Conservation (phyloP, 1,140 invertebrate species). For the Calephelis nemesis region DNA sequence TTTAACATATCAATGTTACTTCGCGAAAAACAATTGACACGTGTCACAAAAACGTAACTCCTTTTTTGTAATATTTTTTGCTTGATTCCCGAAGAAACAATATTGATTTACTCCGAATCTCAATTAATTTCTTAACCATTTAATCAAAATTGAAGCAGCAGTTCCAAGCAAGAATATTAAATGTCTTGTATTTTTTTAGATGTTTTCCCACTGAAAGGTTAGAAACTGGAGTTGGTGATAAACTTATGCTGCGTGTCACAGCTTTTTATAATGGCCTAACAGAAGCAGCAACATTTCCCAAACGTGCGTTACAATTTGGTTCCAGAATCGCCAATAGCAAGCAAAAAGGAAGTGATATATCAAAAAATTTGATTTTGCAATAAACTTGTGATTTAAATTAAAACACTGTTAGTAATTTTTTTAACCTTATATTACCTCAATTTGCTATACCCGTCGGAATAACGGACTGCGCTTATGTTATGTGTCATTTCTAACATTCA, state of each 20-base stretch:
- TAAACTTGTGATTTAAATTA: not conserved
- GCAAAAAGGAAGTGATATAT: slow-evolving; percentile 91
- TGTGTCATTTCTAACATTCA: too few species aligned
- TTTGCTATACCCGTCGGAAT: too few species aligned
- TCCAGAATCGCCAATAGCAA: slow-evolving; percentile 95
- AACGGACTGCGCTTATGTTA: too few species aligned
- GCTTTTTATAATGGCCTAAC: slow-evolving; percentile 86
- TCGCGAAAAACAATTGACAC: too few species aligned
- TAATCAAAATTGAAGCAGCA: too few species aligned
- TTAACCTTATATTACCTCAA: not conserved
- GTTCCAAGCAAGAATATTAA: not conserved
- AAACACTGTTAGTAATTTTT: not conserved
- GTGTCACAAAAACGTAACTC: too few species aligned
- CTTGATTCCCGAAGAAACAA: too few species aligned
- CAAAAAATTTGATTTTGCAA: slow-evolving; percentile 62
- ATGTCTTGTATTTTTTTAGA: slow-evolving; percentile 62
- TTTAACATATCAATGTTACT: too few species aligned
- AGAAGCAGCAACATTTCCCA: slow-evolving; percentile 86
- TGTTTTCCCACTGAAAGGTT: slow-evolving; percentile 83
- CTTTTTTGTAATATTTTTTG: too few species aligned
- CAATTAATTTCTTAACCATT: too few species aligned
- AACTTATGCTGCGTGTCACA: slow-evolving; percentile 91
- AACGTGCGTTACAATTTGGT: slow-evolving; percentile 98
- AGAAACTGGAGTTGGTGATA: slow-evolving; percentile 93
- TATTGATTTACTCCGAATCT: too few species aligned